Percentiles rank a stretch among this genome's conserved stretches.
phyloP scores from a whole-genome alignment of 2,797 vertebrate species.

The Anabacerthia variegaticeps region DNA sequence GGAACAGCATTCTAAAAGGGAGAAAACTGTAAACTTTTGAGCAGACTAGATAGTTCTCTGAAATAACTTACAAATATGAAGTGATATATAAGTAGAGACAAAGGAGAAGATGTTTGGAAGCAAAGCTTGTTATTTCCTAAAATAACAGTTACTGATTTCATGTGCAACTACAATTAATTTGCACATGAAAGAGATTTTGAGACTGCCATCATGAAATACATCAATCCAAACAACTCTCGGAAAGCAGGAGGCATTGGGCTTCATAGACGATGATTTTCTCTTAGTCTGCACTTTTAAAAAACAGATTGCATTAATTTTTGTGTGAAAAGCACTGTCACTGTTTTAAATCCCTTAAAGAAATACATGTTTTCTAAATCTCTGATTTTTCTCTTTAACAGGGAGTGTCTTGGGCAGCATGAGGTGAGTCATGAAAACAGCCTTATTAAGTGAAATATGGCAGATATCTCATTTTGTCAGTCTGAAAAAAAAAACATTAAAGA shows the following conservation, averaged over 20 bases:
- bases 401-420: conserved; percentile 87
- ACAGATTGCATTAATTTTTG: not conserved
- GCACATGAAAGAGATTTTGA: not conserved
- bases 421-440: conserved; percentile 68
- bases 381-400: conserved; percentile 75
- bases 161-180: not conserved
- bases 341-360: not conserved
- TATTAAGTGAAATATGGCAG: not conserved
- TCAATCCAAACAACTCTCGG: not conserved
- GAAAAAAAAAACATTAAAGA: not conserved
- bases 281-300: not conserved
- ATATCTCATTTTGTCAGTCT: not conserved
- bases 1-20: not conserved
- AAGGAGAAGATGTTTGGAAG: not conserved
- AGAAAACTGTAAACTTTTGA: not conserved
- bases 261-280: not conserved
- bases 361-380: not conserved
- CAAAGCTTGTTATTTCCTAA: not conserved
- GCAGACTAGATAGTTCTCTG: not conserved
- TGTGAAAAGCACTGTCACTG: not conserved
- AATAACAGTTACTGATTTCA: not conserved
- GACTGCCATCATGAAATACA: not conserved
- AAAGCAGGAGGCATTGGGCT: not conserved
- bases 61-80: not conserved
- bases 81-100: not conserved